These are phyloP conservation scores for Teleiodes luculella DNA, from an alignment of 2,888 invertebrate species.

Conservation along the genomic window DNA sequence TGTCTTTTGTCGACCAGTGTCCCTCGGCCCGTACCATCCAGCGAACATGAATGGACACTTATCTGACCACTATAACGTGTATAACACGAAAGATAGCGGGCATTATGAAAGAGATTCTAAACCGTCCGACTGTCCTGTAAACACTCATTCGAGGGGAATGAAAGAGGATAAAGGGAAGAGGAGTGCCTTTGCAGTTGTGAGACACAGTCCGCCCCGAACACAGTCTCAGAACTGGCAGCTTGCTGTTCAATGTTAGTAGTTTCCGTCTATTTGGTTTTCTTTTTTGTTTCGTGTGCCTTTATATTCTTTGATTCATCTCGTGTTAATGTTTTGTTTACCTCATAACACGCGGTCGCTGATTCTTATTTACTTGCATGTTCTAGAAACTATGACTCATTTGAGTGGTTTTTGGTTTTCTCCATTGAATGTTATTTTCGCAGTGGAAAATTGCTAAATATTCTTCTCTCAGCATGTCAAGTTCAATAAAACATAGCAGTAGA, in stretches of 20 bases:
- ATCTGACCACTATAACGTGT: constrained; percentile 72
- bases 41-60: constrained; percentile 70
- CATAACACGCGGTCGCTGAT: too few relatives aligned
- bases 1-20: constrained; percentile 66
- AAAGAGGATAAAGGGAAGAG: constrained; percentile 73
- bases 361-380: too few relatives aligned
- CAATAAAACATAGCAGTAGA: too few relatives aligned
- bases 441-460: too few relatives aligned
- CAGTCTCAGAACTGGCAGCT: constrained; percentile 80
- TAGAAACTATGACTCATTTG: too few relatives aligned
- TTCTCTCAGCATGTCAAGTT: too few relatives aligned
- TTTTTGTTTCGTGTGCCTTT: constrained; percentile 26
- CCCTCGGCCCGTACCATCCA: constrained; percentile 73
- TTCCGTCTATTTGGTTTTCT: constrained; percentile 34
- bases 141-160: constrained; percentile 71
- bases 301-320: constrained; percentile 8
- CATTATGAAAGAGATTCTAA: constrained; percentile 75
- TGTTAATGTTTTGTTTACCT: background rate
- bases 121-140: constrained; percentile 68
- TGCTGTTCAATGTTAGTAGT: constrained; percentile 83
- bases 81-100: constrained; percentile 73
- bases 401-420: too few relatives aligned
- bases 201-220: constrained; percentile 77
- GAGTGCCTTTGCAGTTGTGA: constrained; percentile 81
- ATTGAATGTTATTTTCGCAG: too few relatives aligned